Evolutionary conservation across 2,113 vertebrate species (phyloP).

Genomic region (Shinisaurus crocodilurus): DNA sequence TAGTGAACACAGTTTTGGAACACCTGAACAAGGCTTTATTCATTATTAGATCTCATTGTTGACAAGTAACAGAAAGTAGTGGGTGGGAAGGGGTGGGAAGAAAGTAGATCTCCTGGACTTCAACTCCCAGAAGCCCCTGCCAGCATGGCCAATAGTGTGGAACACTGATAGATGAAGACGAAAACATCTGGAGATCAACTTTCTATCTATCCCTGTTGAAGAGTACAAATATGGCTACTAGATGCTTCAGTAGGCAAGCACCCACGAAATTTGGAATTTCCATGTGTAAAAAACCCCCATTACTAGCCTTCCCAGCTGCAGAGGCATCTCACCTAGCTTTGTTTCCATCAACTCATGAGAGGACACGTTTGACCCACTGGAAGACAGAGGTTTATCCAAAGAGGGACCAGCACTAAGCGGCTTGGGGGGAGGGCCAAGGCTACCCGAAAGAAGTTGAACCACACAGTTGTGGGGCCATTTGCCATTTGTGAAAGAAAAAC

Average conservation of each 20-base stretch:
- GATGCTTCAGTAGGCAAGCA: not conserved
- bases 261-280: not conserved
- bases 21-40: no score
- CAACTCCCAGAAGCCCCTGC: no score
- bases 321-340: not conserved
- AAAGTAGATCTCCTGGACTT: no score
- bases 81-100: no score
- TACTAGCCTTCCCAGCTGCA: not conserved
- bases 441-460: not conserved
- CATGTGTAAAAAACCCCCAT: not conserved
- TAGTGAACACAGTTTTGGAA: no score
- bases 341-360: not conserved
- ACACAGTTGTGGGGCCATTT: not conserved
- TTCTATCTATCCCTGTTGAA: not conserved
- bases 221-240: not conserved
- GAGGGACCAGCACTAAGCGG: not conserved
- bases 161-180: no score
- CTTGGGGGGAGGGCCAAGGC: no score
- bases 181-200: no score
- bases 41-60: not conserved
- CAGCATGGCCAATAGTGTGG: no score
- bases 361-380: not conserved
- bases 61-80: not conserved
- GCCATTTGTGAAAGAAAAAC: not conserved
- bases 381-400: not conserved